phyloP scores from a whole-genome alignment of 2,888 invertebrate species.

The Dendrolimus houi region DNA sequence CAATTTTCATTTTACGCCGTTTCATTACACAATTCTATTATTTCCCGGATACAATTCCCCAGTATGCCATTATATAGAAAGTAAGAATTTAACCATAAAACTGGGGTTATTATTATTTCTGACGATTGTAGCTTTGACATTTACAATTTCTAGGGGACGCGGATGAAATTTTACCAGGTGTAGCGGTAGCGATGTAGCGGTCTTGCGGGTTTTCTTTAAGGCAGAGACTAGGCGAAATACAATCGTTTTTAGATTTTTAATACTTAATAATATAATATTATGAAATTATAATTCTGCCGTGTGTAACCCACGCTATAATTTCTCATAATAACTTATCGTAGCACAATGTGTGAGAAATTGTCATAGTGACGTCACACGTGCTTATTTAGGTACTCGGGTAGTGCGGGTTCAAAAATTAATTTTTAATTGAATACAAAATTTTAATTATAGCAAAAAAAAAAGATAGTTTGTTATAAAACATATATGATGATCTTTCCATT shows the following conservation, averaged over 20 bases:
- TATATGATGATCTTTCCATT: too few relatives aligned
- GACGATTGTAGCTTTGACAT: not conserved
- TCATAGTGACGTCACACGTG: too few relatives aligned
- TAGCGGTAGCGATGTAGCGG: conserved; percentile 22
- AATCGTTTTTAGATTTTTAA: not conserved
- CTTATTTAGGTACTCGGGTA: too few relatives aligned
- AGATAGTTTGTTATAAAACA: too few relatives aligned
- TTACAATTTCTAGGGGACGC: conserved; percentile 17
- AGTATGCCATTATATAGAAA: not conserved
- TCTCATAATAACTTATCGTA: too few relatives aligned
- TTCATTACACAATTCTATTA: not conserved
- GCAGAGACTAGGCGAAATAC: conserved; percentile 10
- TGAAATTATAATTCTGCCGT: too few relatives aligned
- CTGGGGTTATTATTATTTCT: not conserved
- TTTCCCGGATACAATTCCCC: not conserved
- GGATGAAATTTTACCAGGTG: conserved; percentile 34
- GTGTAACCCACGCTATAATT: too few relatives aligned
- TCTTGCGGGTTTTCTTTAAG: conserved; percentile 15
- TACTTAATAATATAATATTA: too few relatives aligned
- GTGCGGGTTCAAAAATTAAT: too few relatives aligned
- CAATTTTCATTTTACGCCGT: not conserved
- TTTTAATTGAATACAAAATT: too few relatives aligned
- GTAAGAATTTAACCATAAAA: not conserved
- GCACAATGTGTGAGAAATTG: too few relatives aligned
- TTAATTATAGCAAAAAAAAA: too few relatives aligned